phyloP scores from a whole-genome alignment of 2,113 vertebrate genomes.

The Pelecanoides urinatrix region DNA sequence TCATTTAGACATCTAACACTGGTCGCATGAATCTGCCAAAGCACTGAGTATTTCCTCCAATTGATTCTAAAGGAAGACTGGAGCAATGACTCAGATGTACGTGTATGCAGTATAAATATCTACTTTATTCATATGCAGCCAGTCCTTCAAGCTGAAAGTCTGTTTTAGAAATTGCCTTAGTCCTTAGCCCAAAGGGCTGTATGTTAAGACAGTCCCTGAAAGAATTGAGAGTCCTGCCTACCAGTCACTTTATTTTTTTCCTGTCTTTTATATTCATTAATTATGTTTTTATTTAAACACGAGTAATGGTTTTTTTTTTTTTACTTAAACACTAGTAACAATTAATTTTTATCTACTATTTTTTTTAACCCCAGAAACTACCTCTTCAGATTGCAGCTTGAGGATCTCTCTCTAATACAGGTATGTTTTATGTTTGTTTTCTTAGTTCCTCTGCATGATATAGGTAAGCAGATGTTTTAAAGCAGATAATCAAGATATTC shows the following conservation, averaged over 20 bases:
- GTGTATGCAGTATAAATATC: not conserved
- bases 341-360: slow-evolving; percentile 14
- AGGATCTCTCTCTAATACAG: slow-evolving; percentile 90
- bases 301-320: not conserved
- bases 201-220: not conserved
- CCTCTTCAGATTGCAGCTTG: slow-evolving; percentile 89
- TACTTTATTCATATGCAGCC: not conserved
- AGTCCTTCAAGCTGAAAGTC: not conserved
- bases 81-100: not conserved
- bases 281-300: not conserved
- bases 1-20: not conserved
- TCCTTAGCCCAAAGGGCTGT: not conserved
- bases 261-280: not conserved
- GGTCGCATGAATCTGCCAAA: not conserved
- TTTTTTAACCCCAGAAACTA: slow-evolving; percentile 81
- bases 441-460: not conserved
- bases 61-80: not conserved
- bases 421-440: slow-evolving; percentile 66
- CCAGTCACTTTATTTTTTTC: not conserved
- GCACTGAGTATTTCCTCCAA: not conserved
- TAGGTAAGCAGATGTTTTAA: not conserved
- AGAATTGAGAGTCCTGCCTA: not conserved
- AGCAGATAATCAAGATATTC: not conserved
- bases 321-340: not conserved
- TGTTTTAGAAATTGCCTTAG: not conserved